These are phyloP conservation scores for Cephus pygmeus DNA, from an alignment of 2,888 invertebrate genomes.

Conservation along the genomic window DNA sequence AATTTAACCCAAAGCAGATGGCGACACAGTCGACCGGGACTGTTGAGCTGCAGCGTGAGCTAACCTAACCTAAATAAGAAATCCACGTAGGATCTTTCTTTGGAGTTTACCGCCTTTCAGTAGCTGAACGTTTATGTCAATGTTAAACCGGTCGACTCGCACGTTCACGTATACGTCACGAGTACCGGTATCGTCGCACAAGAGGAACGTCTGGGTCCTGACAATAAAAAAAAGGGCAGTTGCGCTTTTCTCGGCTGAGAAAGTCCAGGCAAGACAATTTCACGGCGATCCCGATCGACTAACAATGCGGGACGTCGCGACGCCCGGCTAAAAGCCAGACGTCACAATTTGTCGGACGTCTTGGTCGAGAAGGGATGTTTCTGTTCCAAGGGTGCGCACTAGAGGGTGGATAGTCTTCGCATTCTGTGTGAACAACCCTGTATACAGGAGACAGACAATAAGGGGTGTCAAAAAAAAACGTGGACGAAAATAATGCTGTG, in stretches of 20 bases:
- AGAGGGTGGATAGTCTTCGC: not conserved
- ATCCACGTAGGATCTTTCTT: too few species aligned
- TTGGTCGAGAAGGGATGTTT: conserved; percentile 16
- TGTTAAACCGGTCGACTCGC: too few species aligned
- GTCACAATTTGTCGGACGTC: conserved; percentile 38
- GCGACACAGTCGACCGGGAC: too few species aligned
- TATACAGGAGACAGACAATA: not conserved
- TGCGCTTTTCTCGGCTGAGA: not conserved
- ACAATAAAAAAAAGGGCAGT: not conserved
- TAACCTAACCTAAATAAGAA: too few species aligned
- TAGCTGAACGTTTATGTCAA: too few species aligned
- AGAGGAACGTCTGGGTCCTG: too few species aligned
- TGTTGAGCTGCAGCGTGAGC: too few species aligned
- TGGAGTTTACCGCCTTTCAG: too few species aligned
- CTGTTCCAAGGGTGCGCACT: conserved; percentile 10
- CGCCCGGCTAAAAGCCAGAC: conserved; percentile 40
- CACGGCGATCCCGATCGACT: conserved; percentile 29
- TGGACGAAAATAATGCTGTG: not conserved
- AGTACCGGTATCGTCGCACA: too few species aligned
- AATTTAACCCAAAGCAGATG: too few species aligned
- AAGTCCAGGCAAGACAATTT: conserved; percentile 28
- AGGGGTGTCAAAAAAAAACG: not conserved
- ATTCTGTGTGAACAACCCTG: not conserved
- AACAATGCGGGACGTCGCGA: conserved; percentile 34
- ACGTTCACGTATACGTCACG: too few species aligned